Evolutionary conservation across 2,888 invertebrate species (phyloP), one percentile per base, ranked within the genome.

Genomic region (Campoplex capitator): DNA sequence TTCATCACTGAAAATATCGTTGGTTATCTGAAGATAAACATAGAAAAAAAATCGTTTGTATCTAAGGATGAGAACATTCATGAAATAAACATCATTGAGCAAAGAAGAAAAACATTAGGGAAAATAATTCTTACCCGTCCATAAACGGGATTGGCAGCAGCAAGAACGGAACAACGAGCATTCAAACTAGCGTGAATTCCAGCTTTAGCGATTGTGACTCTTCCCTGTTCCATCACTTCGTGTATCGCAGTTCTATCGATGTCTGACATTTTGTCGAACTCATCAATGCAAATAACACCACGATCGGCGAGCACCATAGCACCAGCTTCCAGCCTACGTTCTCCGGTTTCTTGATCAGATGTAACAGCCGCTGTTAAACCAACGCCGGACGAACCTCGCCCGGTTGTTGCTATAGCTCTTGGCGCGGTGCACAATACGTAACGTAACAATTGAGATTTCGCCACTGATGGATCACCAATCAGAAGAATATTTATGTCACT

Each of bases 231-330:
- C 99, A 99, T 99, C 7, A 99, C 99, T 95, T 99, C 99, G 95
- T 99, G 99, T 90, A 99, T 99, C 58, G 99, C 99, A 0, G 99
- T 99, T 92, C 99, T 96, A 95, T 99, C 99, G 88, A 99, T 97
- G 95, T 99, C 99, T 0, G 99, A 98, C 99, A 99, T 99, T 95
- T 99, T 98, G 95, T 99, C 99, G 95, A 99, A 99, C 95, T 99
- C 99, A 95, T 99, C 99, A 90, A 97, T 97, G 94, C 99, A 99
- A 71, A 99, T 99, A 73, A 99, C 98, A 42, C 99, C 99, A 85
- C 99, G 96, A 95, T 99, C 99, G 0, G 99, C 99, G 56, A 99
- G 95, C n/a, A 99, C 99, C 99, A 99, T 99, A 82, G 99, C 99
- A 88, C 99, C 99, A 0, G 99, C 99, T 95, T 99, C 99, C 84